phyloP scores from a whole-genome alignment of 1,140 invertebrate genomes.

The Bombus terrestris region DNA sequence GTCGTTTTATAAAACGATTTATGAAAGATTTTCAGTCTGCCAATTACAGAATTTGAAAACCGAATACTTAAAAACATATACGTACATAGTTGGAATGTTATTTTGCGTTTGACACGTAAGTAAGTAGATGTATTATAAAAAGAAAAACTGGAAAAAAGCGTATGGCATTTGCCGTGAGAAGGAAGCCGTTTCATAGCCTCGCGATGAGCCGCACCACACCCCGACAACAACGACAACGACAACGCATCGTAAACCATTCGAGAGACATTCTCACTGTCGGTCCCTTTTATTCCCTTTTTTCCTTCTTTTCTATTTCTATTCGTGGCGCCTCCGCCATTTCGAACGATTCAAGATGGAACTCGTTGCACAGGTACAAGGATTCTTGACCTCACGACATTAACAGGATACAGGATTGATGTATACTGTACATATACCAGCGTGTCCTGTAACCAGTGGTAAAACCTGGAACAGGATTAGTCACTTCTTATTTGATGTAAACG shows the following conservation, averaged over 20 bases:
- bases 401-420: conserved; percentile 11
- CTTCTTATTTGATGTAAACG: background rate
- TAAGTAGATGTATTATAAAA: background rate
- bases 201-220: conserved; percentile 36
- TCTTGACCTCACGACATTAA: conserved; percentile 20
- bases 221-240: background rate
- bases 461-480: background rate
- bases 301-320: conserved; percentile 19
- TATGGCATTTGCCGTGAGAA: conserved; percentile 34
- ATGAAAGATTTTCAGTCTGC: background rate
- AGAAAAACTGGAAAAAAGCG: background rate
- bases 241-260: conserved; percentile 50
- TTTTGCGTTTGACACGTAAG: background rate
- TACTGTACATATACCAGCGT: background rate
- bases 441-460: background rate
- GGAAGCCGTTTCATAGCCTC: conserved; percentile 26
- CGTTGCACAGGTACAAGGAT: conserved; percentile 45
- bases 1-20: background rate
- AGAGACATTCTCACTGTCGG: conserved; percentile 19
- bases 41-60: background rate
- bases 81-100: background rate
- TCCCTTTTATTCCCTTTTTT: conserved; percentile 34
- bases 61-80: background rate
- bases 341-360: conserved; percentile 34
- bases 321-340: conserved; percentile 29